Percentiles rank a stretch among this genome's conserved stretches.
phyloP scores from a whole-genome alignment of 2,113 vertebrate species.

The Poeciliopsis turrubarensis region DNA sequence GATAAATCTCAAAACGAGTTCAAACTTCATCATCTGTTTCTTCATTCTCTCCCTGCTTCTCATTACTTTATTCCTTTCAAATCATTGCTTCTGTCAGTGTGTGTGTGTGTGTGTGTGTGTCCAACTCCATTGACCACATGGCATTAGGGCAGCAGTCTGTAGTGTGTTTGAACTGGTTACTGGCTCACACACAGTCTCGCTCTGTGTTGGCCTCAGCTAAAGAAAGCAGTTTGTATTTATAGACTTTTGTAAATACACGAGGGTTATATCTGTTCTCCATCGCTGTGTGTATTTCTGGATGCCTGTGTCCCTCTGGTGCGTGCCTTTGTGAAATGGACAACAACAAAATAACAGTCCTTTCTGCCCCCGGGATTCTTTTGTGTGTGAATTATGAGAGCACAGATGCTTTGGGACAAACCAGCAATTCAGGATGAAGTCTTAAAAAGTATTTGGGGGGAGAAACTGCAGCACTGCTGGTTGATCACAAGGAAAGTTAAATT shows the following conservation, averaged over 20 bases:
- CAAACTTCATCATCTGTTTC: neutral
- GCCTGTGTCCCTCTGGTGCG: slow-evolving; percentile 42
- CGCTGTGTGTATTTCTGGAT: slow-evolving; percentile 62
- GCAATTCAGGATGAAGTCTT: neutral
- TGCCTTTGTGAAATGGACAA: slow-evolving; percentile 59
- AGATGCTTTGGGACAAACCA: neutral
- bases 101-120: neutral
- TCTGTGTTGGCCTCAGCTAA: slow-evolving; percentile 57
- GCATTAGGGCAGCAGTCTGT: slow-evolving; percentile 30
- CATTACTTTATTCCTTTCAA: neutral
- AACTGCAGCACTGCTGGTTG: neutral
- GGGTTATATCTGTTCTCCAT: slow-evolving; percentile 66
- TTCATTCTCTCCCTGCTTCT: neutral
- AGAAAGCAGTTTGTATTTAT: slow-evolving; percentile 71
- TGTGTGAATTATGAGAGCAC: neutral
- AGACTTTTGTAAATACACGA: slow-evolving; percentile 67
- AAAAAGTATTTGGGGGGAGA: neutral
- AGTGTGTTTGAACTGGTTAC: slow-evolving; percentile 8
- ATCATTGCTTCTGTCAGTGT: neutral
- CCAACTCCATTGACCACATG: slow-evolving; percentile 30
- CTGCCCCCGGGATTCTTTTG: slow-evolving; percentile 24
- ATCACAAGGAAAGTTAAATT: neutral
- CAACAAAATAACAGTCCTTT: slow-evolving; percentile 50
- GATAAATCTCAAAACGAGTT: neutral
- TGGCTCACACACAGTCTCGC: slow-evolving; percentile 17